Evolutionary conservation across 2,113 vertebrate species (phyloP).

Genomic region (Rhinichthys klamathensis): DNA sequence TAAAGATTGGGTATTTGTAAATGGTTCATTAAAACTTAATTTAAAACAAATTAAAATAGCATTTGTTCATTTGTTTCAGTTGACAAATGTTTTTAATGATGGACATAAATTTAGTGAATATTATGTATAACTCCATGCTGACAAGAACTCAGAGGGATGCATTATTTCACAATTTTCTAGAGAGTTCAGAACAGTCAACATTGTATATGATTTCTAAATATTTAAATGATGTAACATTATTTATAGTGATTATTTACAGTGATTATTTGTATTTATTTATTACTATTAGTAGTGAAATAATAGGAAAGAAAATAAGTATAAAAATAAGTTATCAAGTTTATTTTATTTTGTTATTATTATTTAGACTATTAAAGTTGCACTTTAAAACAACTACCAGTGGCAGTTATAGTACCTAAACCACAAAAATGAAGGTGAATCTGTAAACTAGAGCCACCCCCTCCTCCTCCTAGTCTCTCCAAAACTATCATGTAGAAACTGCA

Average conservation of each 20-base stretch:
- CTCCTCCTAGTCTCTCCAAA: slow-evolving; percentile 19
- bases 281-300: background rate
- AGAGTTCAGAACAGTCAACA: background rate
- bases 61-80: slow-evolving; percentile 35
- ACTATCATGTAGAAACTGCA: slow-evolving; percentile 41
- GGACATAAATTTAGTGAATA: background rate
- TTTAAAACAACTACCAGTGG: background rate
- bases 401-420: background rate
- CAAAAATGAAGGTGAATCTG: slow-evolving; percentile 8
- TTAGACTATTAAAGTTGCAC: background rate
- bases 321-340: too few species aligned
- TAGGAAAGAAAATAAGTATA: too few species aligned
- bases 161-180: background rate
- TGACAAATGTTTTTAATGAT: slow-evolving; percentile 16
- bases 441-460: background rate
- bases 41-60: slow-evolving; percentile 26
- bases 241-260: background rate
- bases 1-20: background rate
- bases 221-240: background rate
- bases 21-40: slow-evolving; percentile 10
- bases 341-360: background rate
- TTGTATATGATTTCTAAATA: background rate
- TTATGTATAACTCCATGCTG: background rate
- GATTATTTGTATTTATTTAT: background rate
- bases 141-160: background rate